A percentile compares a stretch with the other conserved stretches of the same genome.
These are phyloP conservation scores for Ophion ventricosus DNA, from an alignment of 2,888 invertebrate species.

Conservation along the genomic window DNA sequence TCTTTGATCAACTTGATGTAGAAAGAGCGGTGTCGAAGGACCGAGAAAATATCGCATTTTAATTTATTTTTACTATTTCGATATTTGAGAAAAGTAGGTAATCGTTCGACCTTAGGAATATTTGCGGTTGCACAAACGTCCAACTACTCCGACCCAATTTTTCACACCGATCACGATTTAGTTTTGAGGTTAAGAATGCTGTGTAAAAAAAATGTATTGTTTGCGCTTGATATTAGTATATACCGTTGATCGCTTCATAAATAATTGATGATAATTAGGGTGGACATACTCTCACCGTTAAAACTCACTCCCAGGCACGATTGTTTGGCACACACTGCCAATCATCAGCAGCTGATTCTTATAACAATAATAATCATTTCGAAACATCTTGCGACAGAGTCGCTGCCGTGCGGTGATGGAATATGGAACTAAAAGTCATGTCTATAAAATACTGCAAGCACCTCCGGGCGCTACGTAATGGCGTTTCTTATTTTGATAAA, in stretches of 20 bases:
- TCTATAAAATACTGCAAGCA: constrained; percentile 14
- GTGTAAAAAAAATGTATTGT: neutral
- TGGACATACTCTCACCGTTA: neutral
- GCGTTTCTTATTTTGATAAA: neutral
- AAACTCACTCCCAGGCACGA: constrained; percentile 19
- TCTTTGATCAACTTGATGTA: too few species aligned
- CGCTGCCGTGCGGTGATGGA: neutral
- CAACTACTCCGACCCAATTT: neutral
- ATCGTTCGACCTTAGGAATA: neutral
- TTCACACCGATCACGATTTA: neutral
- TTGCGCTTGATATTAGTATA: neutral
- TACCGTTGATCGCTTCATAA: neutral
- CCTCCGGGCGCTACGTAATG: neutral
- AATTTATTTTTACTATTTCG: neutral
- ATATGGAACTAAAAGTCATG: neutral
- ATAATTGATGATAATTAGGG: neutral
- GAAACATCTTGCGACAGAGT: neutral
- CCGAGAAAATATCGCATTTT: too few species aligned
- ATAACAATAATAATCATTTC: constrained; percentile 41
- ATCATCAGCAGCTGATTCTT: constrained; percentile 38
- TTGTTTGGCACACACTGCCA: constrained; percentile 27
- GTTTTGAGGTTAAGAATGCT: constrained; percentile 43
- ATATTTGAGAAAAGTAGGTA: too few species aligned
- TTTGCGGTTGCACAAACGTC: neutral
- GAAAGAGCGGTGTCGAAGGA: too few species aligned